Base-by-base conservation (phyloP, 2,888 invertebrate species). In the Julus scandinavius region DNA sequence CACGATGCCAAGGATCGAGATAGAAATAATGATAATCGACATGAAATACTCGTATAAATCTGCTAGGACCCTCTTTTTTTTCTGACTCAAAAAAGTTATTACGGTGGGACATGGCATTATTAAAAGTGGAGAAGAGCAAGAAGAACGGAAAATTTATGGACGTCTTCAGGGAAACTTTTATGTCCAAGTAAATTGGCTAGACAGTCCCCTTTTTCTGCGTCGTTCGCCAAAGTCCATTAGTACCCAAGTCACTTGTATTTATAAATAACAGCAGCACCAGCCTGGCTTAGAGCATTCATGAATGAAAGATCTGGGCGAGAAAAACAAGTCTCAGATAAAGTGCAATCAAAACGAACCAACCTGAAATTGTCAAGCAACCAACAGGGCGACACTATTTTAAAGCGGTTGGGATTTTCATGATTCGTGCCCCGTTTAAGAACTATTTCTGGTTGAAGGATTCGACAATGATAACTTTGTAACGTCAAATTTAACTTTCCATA, bases 101-200 rank as follows among this genome's bases (percentile, higher is more conserved):
- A 80, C 80, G 80, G 38, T 80, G 80, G 80, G 80, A 80, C 80
- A 80, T 38, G 80, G 38, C 80, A 80, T 80, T 80, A 80, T 80
- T 80, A 80, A 80, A 80, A 80, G 80, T 80, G 80, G 38, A 80
- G 80, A 80, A 80, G 80, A 80, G 63, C 63, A 63, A 80, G 80
- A 80, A 80, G 80, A 80, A 80, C 80, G 38, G 13, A 1, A 38
- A 80, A 80, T 80, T 80, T 80, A 80, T 80, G 80, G 80, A 29
- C 80, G 38, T 13, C 80, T 80, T 80, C 80, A 38, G 80, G 80
- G 29, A 80, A 80, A 80, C 80, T 80, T 80, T 80, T 29, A 29
- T 38, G 15, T 11, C 38, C 29, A 2, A 38, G 80, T 38, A 80
- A 80, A 80, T 80, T 80, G 80, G 80, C 80, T 80, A 80, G 80